Evolutionary conservation across 2,888 invertebrate genomes (phyloP), one percentile per base, ranked within the genome.

Genomic region (Matsumyia berberina): DNA sequence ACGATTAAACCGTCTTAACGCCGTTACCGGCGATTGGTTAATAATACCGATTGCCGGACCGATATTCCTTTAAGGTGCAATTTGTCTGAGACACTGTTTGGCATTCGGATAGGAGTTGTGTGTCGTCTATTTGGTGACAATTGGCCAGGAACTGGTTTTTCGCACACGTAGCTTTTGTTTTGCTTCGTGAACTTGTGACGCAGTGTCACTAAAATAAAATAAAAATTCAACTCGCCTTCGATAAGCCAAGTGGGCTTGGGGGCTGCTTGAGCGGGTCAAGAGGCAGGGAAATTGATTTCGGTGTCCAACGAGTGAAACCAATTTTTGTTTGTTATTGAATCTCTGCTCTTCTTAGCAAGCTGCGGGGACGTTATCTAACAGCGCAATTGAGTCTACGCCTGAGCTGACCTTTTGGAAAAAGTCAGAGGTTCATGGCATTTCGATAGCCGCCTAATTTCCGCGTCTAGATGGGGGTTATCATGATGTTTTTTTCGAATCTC

Each of bases 341-440:
- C 24, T 24, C 46, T 42, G 12, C 57, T 12, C 46, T 58, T 19
- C 49, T 11, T 55, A 35, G 35, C 31, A 9, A 29, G 57, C 24
- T 3, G 37, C 42, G 55, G 15, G 49, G 51, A 24, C 57, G 62
- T 72, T 79, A 79, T 79, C 72, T 72, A 64, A 62, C 70, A 51
- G 46, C 78, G 69, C 55, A 64, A 57, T 72, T 37, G 12, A 37
- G 51, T 79, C 72, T 53, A 66, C 19, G 51, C 33, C 66, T 37
- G 6, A 46, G 57, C 19, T 79, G 72, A 79, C 70, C 79, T 79
- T 79, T 79, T 24, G 12, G n/a, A 72, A 79, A 24, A 79, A 72
- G 79, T 79, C 79, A 79, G 39, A 64, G 79, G 79, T 79, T 79
- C 79, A 66, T 67, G 80, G 80, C 73, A 55, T 73, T 67, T 67